Evolutionary conservation across 2,888 invertebrate genomes (phyloP).

Genomic region (Asteroscopus sphinx): DNA sequence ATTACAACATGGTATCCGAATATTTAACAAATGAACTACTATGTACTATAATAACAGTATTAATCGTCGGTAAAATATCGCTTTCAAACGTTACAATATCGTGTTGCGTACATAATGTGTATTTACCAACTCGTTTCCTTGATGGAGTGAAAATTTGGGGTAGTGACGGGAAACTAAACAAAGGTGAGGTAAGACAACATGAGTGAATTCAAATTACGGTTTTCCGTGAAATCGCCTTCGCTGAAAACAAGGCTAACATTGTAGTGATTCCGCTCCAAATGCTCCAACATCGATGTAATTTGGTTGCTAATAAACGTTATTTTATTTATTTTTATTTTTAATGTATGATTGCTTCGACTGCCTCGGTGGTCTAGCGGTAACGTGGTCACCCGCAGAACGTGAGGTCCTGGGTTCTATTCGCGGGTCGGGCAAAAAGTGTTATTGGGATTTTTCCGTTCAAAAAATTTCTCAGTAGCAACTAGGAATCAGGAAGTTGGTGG

Average conservation of each 20-base stretch:
- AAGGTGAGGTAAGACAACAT: slow-evolving; percentile 74
- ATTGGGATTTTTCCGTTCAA: too few relatives aligned
- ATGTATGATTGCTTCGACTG: too few relatives aligned
- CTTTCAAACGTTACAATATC: slow-evolving; percentile 39
- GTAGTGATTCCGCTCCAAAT: neutral
- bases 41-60: slow-evolving; percentile 9
- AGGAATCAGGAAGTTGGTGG: too few relatives aligned
- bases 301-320: neutral
- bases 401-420: too few relatives aligned
- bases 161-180: slow-evolving; percentile 78
- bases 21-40: neutral
- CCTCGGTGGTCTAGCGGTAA: too few relatives aligned
- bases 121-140: slow-evolving; percentile 71
- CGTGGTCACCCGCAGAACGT: too few relatives aligned
- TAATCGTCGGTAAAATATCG: slow-evolving; percentile 37
- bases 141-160: slow-evolving; percentile 75
- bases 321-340: too few relatives aligned
- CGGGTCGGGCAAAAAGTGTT: too few relatives aligned
- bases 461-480: too few relatives aligned
- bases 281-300: neutral
- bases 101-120: slow-evolving; percentile 50
- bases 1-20: neutral
- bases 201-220: slow-evolving; percentile 70
- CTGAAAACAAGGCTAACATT: neutral
- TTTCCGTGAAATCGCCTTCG: slow-evolving; percentile 65